Base-by-base conservation (phyloP, 2,113 vertebrate genomes). In the Fulmarus glacialis region DNA sequence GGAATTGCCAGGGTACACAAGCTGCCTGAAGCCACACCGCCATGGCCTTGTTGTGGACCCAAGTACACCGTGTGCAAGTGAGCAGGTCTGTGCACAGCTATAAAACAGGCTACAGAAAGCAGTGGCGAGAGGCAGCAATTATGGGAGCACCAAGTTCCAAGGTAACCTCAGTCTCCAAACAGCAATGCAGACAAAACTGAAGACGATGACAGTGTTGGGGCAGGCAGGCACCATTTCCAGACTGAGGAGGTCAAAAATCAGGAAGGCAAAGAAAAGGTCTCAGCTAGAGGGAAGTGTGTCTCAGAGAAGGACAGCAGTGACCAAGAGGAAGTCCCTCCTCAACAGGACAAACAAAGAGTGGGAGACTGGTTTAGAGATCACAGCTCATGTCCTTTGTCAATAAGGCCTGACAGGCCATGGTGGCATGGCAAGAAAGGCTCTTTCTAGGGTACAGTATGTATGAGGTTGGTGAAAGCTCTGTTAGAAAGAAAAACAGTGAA, bases 11-110 rank as follows among this genome's bases (percentile, higher is more conserved):
- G 38, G 16, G 23, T 32, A 47, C 30, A 47, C 8, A 47, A 43
- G 22, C 24, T 70, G 38, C 32, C 58, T 0, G 3, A 79, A 58
- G 47, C 20, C 42, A 48, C 0, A 0, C 26, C 83, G 43, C 42
- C 47, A 18, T 2, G 27, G 70, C 47, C 24, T 56, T 43, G n/a
- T 4, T 27, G 27, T 26, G 59, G 50, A 32, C 60, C 50, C 23
- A 34, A 34, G 36, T 8, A 6, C 4, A 9, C 34, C 5, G 15
- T 7, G 21, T 10, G 24, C 74, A 74, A 19, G 17, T 3, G 11
- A 47, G 60, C 22, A 26, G 30, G 14, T 42, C 29, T 5, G 0
- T 6, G 59, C 15, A 15, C 12, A 11, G 59, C 59, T 73, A 24
- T 26, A 55, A 23, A 62, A 27, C 45, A 17, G 50, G 50, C 50